Percentiles rank a stretch among this genome's conserved stretches.
phyloP scores from a whole-genome alignment of 2,797 vertebrate species.

The Sciaenops ocellatus region DNA sequence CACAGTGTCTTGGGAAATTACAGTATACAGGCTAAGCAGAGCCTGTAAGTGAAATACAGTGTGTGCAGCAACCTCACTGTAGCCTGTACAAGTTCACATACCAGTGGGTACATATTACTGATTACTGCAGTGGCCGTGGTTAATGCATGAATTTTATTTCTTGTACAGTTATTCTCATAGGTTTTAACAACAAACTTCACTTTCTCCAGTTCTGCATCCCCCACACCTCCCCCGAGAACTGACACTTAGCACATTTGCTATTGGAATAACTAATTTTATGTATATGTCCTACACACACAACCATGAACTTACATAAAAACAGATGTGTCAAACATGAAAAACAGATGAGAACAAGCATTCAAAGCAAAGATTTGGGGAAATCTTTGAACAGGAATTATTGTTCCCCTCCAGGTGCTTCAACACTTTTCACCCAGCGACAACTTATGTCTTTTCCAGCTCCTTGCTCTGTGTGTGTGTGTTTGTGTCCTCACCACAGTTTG shows the following conservation, averaged over 20 bases:
- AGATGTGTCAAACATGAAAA: conserved; percentile 14
- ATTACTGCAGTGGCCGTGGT: conserved; percentile 35
- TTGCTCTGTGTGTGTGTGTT: conserved; percentile 1
- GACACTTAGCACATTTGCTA: conserved; percentile 33
- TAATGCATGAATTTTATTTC: conserved; percentile 33
- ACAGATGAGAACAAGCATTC: conserved; percentile 9
- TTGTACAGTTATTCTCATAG: conserved; percentile 35
- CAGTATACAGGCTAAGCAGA: conserved; percentile 33
- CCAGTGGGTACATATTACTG: conserved; percentile 34
- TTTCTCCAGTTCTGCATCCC: conserved; percentile 12
- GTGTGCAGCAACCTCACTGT: conserved; percentile 9
- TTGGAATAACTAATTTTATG: conserved; percentile 14
- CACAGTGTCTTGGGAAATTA: conserved; percentile 37
- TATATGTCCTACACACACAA: background rate
- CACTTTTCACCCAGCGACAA: conserved; percentile 39
- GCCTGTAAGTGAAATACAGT: conserved; percentile 29
- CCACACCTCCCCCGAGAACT: conserved; percentile 15
- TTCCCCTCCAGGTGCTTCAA: conserved; percentile 54
- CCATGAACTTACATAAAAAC: conserved; percentile 4
- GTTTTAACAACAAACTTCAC: conserved; percentile 34
- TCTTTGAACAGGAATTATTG: conserved; percentile 23
- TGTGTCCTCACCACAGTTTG: conserved; percentile 91
- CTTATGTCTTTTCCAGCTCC: conserved; percentile 44
- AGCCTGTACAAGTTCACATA: conserved; percentile 27
- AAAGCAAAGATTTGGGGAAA: conserved; percentile 24